Conservation (phyloP, 2,888 invertebrate genomes). For the Osedax fenrisi region DNA sequence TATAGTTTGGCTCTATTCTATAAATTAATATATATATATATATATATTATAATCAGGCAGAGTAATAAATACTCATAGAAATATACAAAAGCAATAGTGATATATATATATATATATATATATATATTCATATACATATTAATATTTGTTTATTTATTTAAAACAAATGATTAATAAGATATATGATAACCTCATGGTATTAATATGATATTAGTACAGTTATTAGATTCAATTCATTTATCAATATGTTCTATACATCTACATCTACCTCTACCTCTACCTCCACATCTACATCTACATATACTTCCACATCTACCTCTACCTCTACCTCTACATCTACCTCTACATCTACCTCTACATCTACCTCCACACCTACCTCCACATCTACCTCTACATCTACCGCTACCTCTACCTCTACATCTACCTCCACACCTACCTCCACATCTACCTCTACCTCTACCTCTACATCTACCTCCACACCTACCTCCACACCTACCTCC, state of each 20-base stretch:
- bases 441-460: background rate
- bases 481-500: background rate
- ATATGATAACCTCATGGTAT: no score
- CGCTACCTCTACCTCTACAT: conserved; percentile 1
- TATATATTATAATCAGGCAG: no score
- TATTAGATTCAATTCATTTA: conserved; percentile 8
- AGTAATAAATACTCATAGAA: no score
- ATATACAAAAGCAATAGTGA: no score
- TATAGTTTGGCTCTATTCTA: no score
- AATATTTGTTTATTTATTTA: no score
- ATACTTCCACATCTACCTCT: conserved; percentile 17
- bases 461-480: background rate
- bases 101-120: no score
- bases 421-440: background rate
- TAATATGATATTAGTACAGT: conserved; percentile 11
- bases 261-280: conserved; percentile 21
- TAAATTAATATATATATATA: no score
- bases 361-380: conserved; percentile 16
- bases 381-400: conserved; percentile 21
- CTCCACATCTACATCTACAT: conserved; percentile 15
- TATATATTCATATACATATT: no score
- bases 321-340: conserved; percentile 15
- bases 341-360: conserved; percentile 5
- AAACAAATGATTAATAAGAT: no score
- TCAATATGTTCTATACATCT: conserved; percentile 9